phyloP scores from a whole-genome alignment of 2,113 vertebrate species.

The Otus sunia region DNA sequence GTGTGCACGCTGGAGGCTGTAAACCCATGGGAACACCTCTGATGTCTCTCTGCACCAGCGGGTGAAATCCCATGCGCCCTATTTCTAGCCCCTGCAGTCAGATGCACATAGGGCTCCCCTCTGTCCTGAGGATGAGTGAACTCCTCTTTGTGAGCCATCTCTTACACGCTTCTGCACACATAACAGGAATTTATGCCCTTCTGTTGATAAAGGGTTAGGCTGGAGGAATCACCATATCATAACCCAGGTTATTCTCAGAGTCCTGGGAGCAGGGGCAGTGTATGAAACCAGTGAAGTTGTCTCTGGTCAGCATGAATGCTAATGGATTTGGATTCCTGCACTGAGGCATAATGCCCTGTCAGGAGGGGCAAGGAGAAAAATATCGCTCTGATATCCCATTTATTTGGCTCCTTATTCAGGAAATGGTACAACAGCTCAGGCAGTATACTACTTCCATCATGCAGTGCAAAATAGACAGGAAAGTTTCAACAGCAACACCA shows the following conservation, averaged over 20 bases:
- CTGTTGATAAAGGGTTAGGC: neutral
- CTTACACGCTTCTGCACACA: neutral
- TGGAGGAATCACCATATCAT: neutral
- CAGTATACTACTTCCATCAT: neutral
- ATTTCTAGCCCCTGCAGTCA: neutral
- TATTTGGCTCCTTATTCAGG: neutral
- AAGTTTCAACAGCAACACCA: neutral
- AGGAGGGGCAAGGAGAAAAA: slow-evolving; percentile 18
- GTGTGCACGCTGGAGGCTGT: neutral
- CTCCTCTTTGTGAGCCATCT: neutral
- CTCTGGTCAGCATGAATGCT: neutral
- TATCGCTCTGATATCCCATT: slow-evolving; percentile 1
- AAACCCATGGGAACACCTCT: neutral
- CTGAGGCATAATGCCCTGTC: slow-evolving; percentile 17
- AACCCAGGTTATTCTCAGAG: neutral
- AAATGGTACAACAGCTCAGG: neutral
- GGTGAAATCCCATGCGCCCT: neutral
- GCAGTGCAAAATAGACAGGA: neutral
- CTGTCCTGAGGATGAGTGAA: neutral
- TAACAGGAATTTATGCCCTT: neutral
- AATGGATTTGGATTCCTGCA: slow-evolving; percentile 18
- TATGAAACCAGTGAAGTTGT: neutral
- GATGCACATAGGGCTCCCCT: neutral
- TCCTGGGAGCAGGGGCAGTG: neutral
- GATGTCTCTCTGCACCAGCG: neutral